Conservation (phyloP, 2,113 vertebrate species). For the Scophthalmus maximus region DNA sequence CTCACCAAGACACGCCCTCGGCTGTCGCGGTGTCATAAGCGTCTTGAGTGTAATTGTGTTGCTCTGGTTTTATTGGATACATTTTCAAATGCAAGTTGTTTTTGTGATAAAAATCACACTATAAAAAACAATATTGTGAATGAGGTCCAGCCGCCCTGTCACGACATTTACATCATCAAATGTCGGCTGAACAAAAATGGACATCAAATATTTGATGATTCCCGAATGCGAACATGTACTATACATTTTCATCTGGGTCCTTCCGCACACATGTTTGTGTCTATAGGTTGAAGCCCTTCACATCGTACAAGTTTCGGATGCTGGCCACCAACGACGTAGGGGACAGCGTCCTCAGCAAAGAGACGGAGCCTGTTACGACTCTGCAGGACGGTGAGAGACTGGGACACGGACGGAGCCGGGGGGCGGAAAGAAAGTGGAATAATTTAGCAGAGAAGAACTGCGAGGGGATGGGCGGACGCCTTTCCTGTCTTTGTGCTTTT, state of each 20-base stretch:
- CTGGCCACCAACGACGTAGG: conserved; percentile 96
- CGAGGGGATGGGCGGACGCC: not conserved
- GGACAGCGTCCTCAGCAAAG: conserved; percentile 89
- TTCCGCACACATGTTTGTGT: conserved; percentile 11
- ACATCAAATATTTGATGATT: not conserved
- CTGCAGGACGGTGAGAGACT: conserved; percentile 93
- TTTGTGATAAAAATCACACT: not conserved
- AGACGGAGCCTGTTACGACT: conserved; percentile 92
- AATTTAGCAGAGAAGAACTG: not conserved
- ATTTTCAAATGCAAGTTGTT: not conserved
- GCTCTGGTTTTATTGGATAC: not conserved
- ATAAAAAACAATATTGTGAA: not conserved
- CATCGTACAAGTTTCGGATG: conserved; percentile 94
- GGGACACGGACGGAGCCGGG: not conserved
- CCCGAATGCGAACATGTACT: not conserved
- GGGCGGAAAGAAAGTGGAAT: conserved; percentile 14
- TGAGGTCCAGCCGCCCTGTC: not conserved
- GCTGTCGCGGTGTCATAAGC: not conserved
- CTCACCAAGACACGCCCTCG: not conserved
- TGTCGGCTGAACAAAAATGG: too few species aligned
- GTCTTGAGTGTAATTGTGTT: not conserved
- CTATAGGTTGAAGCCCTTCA: conserved; percentile 91
- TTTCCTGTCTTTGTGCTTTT: not conserved
- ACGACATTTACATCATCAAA: too few species aligned
- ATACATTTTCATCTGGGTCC: too few species aligned